These are phyloP conservation scores for Aotus griseimembra DNA, from an alignment of 2,797 vertebrate genomes.

Conservation along the genomic window DNA sequence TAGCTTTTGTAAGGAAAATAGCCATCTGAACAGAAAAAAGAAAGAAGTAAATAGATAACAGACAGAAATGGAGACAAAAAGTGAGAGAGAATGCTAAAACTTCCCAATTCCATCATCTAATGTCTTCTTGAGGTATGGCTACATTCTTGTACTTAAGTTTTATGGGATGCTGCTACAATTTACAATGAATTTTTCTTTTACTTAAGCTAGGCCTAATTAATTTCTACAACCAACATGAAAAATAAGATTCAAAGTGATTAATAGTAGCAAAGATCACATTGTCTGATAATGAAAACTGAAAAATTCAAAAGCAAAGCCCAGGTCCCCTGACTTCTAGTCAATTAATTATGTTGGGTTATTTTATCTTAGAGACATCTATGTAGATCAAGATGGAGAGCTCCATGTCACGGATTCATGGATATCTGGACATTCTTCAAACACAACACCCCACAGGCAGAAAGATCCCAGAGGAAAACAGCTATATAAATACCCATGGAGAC, in stretches of 20 bases:
- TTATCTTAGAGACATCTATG: neutral
- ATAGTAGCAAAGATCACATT: constrained; percentile 3
- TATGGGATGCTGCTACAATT: neutral
- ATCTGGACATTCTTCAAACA: neutral
- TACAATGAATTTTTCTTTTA: constrained; percentile 1
- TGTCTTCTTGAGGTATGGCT: neutral
- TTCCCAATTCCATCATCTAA: neutral
- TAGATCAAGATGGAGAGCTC: neutral
- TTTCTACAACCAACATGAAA: constrained; percentile 50
- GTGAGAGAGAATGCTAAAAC: neutral
- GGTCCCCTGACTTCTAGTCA: neutral
- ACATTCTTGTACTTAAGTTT: constrained; percentile 13
- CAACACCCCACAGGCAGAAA: neutral
- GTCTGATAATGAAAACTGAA: constrained; percentile 26
- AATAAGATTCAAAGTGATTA: constrained; percentile 46
- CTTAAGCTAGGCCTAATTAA: constrained; percentile 20
- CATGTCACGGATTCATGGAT: neutral
- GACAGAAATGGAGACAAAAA: neutral
- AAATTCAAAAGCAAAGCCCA: constrained; percentile 28
- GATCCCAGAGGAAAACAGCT: neutral
- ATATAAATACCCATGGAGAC: neutral
- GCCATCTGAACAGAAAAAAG: neutral
- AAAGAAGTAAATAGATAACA: neutral
- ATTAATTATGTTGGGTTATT: constrained; percentile 8
- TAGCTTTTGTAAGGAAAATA: neutral